Base-by-base conservation (phyloP, 1,140 invertebrate species). In the Streblospio benedicti region DNA sequence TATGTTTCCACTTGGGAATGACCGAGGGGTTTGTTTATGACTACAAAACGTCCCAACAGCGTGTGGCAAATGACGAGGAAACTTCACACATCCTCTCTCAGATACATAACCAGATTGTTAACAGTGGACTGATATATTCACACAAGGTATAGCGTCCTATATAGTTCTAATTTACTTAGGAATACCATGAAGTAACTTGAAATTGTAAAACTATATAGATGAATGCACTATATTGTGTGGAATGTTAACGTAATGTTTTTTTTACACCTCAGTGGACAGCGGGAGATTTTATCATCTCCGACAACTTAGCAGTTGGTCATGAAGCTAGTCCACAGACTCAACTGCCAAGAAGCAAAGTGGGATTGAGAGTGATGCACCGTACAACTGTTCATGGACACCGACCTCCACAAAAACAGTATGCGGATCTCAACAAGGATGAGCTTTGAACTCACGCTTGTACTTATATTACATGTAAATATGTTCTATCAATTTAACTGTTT, bases 1-100 rank as follows among this genome's bases (percentile, higher is more conserved):
- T 81, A 31, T 81, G 79, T 67, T 79, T 81, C 61, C 79, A 81
- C 65, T 60, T 80, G 41, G 79, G 80, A 47, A 80, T 81, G 79
- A 80, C 74, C 16, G 72, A 69, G 33, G 68, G 62, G 23, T 80
- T 79, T 66, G 64, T 79, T 30, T 80, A 72, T 73, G 75, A 81
- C 62, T 74, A 73, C 63, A 71, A 70, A 4, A 72, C 68, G 25
- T 51, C 67, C 38, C 51, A 65, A 2, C 43, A 74, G 20, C 67
- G 77, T 61, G 65, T 69, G 47, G 9, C 65, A 4, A 75, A 75
- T 4, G 65, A 69, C 6, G 28, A 65, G 51, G 79, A 81, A 64
- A 78, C 73, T 43, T 55, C 61, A 18, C 23, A 67, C 49, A 70
- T 81, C 49, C 60, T 76, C 2, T 65, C 70, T 14, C 76, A 79